Base-by-base conservation (phyloP, 2,797 vertebrate genomes). In the Ambastaia sidthimunki region DNA sequence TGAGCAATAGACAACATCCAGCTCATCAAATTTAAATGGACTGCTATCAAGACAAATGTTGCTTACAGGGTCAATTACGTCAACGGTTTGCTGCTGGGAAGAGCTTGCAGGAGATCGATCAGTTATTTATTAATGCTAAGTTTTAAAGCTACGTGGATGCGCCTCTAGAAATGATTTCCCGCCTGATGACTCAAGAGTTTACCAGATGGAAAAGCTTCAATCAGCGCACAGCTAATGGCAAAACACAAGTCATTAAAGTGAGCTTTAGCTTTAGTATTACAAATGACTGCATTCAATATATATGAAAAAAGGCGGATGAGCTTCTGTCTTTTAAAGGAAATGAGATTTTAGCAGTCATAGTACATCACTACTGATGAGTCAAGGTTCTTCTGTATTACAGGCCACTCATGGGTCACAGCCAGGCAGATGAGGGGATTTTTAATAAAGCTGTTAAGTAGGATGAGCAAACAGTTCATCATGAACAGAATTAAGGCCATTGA, bases 1-100 rank as follows among this genome's bases (percentile, higher is more conserved):
- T 87, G 87, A 90, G 80, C 76, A 86, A 90, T 86, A 74, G 88
- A 88, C 86, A 85, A 74, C 85, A 88, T 69, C 52, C 54, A 83
- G 83, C 82, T 78, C 79, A 82, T 89, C 85, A 85, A 82, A 86
- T 86, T 62, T 71, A 85, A 90, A 89, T 89, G 85, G 89, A 89
- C 88, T 80, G 80, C 91, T 91, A 93, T 91, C 84, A 91, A 90
- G 90, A 93, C 78, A 31, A 89, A 91, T 91, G 89, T 84, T 86
- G 84, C 85, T 71, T 88, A 84, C 88, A 80, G 63, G 60, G 66
- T 60, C 78, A 90, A 91, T 90, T 73, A 85, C 87, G 71, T 50
- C 28, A 41, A 21, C 15, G 72, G 79, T 41, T 76, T 28, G 7
- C 82, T 82, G 84, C 81, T 87, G 85, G 77, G 54, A 81, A 87